Percentiles rank a stretch among this genome's conserved stretches.
These are phyloP conservation scores for Meteorus cinctellus DNA, from an alignment of 2,888 invertebrate genomes.

Conservation along the genomic window DNA sequence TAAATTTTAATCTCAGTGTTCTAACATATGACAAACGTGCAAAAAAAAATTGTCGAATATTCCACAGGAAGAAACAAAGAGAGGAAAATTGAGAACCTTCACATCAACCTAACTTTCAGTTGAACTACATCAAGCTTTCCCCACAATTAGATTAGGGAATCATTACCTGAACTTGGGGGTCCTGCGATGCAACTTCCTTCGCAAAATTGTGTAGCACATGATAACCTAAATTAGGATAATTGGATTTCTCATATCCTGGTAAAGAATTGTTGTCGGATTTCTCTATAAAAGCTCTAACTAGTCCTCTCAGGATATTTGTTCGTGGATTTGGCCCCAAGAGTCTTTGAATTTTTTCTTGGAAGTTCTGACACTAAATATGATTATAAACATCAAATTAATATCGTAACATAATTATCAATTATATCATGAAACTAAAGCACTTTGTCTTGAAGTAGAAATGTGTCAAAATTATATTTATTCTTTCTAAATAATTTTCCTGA, in stretches of 20 bases:
- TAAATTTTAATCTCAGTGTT: background rate
- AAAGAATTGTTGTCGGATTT: slow-evolving; percentile 52
- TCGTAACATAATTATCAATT: too few relatives aligned
- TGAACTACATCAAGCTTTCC: too few relatives aligned
- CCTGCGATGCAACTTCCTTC: slow-evolving; percentile 56
- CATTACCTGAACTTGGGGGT: slow-evolving; percentile 58
- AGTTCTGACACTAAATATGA: slow-evolving; percentile 60
- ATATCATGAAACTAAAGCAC: too few relatives aligned
- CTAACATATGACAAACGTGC: too few relatives aligned
- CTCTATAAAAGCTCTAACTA: slow-evolving; percentile 53
- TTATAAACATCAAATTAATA: too few relatives aligned
- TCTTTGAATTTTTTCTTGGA: slow-evolving; percentile 57
- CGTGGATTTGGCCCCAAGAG: slow-evolving; percentile 59
- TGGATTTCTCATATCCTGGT: slow-evolving; percentile 58
- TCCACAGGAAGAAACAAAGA: too few relatives aligned
- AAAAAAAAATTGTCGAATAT: too few relatives aligned
- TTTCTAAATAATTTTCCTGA: too few relatives aligned
- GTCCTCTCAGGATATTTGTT: slow-evolving; percentile 56
- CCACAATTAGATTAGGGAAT: background rate
- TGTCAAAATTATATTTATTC: too few relatives aligned
- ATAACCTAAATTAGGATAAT: slow-evolving; percentile 60
- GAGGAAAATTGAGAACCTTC: too few relatives aligned
- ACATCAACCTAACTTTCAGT: too few relatives aligned
- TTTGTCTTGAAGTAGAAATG: too few relatives aligned
- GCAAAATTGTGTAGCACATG: slow-evolving; percentile 58